phyloP scores from a whole-genome alignment of 64 coral and sea anemone species.

The Cladopsammia gracilis region DNA sequence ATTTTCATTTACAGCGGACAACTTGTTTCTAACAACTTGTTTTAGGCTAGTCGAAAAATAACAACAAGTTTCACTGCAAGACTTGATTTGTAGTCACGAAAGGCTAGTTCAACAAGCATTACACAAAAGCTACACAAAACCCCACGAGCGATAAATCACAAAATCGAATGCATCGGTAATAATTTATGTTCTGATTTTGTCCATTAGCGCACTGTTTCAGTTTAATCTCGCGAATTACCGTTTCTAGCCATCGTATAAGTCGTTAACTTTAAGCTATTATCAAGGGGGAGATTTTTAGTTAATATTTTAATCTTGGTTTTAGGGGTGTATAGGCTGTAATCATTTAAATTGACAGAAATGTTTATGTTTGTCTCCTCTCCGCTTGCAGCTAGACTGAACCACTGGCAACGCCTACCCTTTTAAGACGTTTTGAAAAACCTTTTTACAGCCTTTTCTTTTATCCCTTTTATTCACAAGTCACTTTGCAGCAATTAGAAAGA shows the following conservation, averaged over 20 bases:
- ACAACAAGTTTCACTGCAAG: neutral
- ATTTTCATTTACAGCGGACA: conserved; percentile 11
- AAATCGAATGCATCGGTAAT: neutral
- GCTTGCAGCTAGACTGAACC: too few relatives aligned
- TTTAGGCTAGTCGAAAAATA: neutral
- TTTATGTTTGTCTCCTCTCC: neutral
- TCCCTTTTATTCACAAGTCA: neutral
- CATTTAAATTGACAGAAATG: neutral
- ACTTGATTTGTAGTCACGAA: neutral
- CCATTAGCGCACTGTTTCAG: neutral
- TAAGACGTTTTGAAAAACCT: neutral
- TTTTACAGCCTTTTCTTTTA: neutral
- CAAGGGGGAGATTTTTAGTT: neutral
- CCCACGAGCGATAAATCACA: neutral
- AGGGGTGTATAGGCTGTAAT: neutral
- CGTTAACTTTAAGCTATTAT: neutral
- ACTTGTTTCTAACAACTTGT: neutral
- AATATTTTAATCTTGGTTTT: conserved; percentile 7
- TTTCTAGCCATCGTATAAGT: conserved; percentile 1
- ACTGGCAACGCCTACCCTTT: conserved; percentile 14
- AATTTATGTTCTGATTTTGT: neutral
- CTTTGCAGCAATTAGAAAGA: conserved; percentile 31
- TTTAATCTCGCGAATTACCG: neutral
- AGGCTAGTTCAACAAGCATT: neutral
- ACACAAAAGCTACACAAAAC: too few relatives aligned